Evolutionary conservation across 2,797 vertebrate genomes (phyloP), one percentile per base, ranked within the genome.

Genomic region (Argya squamiceps): DNA sequence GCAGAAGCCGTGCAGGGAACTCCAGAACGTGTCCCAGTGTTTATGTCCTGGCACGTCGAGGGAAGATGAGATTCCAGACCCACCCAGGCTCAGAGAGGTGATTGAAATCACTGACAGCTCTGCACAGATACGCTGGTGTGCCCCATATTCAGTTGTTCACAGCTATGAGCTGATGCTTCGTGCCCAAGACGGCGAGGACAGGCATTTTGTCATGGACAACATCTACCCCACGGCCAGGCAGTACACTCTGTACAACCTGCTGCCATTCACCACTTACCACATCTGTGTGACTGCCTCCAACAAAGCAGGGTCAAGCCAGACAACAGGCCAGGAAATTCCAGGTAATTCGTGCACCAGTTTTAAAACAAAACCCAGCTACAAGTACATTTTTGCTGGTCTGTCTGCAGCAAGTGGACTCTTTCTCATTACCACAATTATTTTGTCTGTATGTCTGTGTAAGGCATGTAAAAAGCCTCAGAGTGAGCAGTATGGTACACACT

Each of bases 101-200:
- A 94, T 87, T 4, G 97, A 98, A 94, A 92, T 97, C 24, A 98
- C 97, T 0, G 98, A 98, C 86, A 98, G 97, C 9, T 98, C 98
- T 1, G 97, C 96, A 2, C 97, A 98, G 15, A 88, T 98, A 47
- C 97, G 50, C 84, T 98, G 98, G 98, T 98, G 98, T 0, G 98
- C 98, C 34, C 98, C 98, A 10, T 97, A 97, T 78, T 98, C 98
- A 0, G 91, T 97, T 32, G 98, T 98, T 44, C 92, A 55, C 11
- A 92, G 95, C 70, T 98, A 98, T 20, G 96, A 97, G 89, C 93
- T 98, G 82, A 79, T 7, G 46, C 96, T 98, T 59, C 82, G 43
- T 1, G 77, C 59, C 4, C 93, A 97, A 59, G 97, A 92, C 49
- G 16, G 9, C 0, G 43, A 86, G 30, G 91, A 88, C 43, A 97